A percentile compares a stretch with the other conserved stretches of the same genome.
These are phyloP conservation scores for Tolmerus cingulatus DNA, from an alignment of 2,888 invertebrate species.

Conservation along the genomic window DNA sequence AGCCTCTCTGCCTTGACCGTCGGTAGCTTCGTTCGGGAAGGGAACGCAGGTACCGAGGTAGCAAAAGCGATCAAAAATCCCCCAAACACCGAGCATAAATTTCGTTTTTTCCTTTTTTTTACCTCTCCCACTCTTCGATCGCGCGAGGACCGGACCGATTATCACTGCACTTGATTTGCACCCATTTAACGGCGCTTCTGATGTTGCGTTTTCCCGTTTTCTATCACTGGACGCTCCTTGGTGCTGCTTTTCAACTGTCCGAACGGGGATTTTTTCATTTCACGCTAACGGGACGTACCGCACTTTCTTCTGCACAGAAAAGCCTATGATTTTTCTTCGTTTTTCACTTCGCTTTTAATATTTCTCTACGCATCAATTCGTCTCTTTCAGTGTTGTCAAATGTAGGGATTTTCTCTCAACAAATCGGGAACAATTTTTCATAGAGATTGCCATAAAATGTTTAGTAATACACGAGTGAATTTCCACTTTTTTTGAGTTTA, in stretches of 20 bases:
- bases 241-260: background rate
- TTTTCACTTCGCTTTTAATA: conserved; percentile 25
- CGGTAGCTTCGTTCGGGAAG: background rate
- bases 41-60: background rate
- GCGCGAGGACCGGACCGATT: background rate
- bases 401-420: too few species aligned
- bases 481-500: too few species aligned
- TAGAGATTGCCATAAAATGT: too few species aligned
- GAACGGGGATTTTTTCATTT: conserved; percentile 23
- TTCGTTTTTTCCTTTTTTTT: background rate
- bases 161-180: background rate
- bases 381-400: conserved; percentile 37
- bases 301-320: background rate
- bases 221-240: background rate
- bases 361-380: conserved; percentile 46
- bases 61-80: background rate
- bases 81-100: background rate
- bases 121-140: conserved; percentile 2
- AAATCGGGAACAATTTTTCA: too few species aligned
- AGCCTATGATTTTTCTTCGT: background rate
- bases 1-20: background rate
- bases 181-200: background rate
- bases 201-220: background rate
- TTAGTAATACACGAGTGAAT: too few species aligned
- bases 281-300: background rate